Conservation (phyloP, 2,888 invertebrate genomes). For the Heteropelma amictum region DNA sequence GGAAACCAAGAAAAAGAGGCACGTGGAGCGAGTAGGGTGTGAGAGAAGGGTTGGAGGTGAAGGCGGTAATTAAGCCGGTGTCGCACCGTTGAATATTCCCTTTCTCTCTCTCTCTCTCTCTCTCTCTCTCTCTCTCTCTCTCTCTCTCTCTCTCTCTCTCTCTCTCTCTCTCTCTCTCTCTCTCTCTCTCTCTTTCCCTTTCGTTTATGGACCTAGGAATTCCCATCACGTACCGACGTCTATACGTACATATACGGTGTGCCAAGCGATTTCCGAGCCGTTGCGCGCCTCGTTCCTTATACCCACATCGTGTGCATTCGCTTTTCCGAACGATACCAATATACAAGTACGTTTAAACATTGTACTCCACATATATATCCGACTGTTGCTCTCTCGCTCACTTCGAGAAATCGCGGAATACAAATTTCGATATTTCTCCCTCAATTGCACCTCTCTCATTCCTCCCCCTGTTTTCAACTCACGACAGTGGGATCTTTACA, state of each 20-base stretch:
- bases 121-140: constrained; percentile 2
- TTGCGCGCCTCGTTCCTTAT: constrained; percentile 57
- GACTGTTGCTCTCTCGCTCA: constrained; percentile 23
- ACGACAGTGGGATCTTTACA: too few relatives aligned
- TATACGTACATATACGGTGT: constrained; percentile 61
- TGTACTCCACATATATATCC: constrained; percentile 39
- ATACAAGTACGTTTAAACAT: too few relatives aligned
- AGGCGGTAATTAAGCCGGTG: constrained; percentile 58
- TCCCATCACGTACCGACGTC: constrained; percentile 64
- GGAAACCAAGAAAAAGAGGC: neutral
- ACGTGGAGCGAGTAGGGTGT: constrained; percentile 22
- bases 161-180: constrained; percentile 8
- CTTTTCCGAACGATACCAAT: neutral
- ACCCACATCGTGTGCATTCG: constrained; percentile 9
- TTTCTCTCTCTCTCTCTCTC: neutral
- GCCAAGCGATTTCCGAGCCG: constrained; percentile 64
- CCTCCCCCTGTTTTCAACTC: too few relatives aligned
- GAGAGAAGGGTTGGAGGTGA: constrained; percentile 33
- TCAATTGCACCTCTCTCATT: neutral
- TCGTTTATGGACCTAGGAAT: constrained; percentile 60
- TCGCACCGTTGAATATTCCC: constrained; percentile 50
- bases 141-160: neutral
- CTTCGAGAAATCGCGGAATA: constrained; percentile 52
- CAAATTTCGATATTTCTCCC: constrained; percentile 56
- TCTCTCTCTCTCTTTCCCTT: constrained; percentile 24